A percentile compares a stretch with the other conserved stretches of the same genome.
Conservation (phyloP, 2,797 vertebrate genomes). For the Neosilurus mollespiculum region DNA sequence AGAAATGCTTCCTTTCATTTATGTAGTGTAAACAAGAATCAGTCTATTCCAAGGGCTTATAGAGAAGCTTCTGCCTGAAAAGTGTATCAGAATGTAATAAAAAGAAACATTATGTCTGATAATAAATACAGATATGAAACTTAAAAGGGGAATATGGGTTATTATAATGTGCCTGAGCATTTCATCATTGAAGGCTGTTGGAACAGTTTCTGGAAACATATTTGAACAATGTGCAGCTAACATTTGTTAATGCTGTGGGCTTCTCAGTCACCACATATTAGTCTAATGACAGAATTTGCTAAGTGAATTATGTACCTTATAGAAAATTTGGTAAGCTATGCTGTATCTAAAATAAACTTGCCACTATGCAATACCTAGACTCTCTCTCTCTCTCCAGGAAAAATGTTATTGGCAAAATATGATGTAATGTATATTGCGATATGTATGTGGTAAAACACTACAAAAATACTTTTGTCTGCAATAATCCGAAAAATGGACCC, state of each 20-base stretch:
- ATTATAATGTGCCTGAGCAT: neutral
- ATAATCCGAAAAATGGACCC: neutral
- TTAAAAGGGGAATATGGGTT: neutral
- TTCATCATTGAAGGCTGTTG: neutral
- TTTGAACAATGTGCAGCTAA: neutral
- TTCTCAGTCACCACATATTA: neutral
- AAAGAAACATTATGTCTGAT: conserved; percentile 14
- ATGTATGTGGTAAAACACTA: neutral
- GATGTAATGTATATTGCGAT: neutral
- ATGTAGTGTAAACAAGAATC: conserved; percentile 27
- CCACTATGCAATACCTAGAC: neutral
- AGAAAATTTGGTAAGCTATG: neutral
- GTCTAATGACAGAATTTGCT: neutral
- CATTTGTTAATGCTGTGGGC: neutral
- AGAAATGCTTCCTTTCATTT: conserved; percentile 52
- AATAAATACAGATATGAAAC: neutral
- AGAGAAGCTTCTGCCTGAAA: conserved; percentile 14
- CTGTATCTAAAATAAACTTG: neutral
- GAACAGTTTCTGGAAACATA: neutral
- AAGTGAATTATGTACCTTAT: neutral
- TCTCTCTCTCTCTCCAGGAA: neutral
- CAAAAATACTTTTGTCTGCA: conserved; percentile 1
- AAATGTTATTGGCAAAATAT: neutral
- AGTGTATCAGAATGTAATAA: conserved; percentile 19
- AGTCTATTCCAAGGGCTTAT: conserved; percentile 23